Conservation (phyloP, 2,888 invertebrate species). For the Apotomis capreana region DNA sequence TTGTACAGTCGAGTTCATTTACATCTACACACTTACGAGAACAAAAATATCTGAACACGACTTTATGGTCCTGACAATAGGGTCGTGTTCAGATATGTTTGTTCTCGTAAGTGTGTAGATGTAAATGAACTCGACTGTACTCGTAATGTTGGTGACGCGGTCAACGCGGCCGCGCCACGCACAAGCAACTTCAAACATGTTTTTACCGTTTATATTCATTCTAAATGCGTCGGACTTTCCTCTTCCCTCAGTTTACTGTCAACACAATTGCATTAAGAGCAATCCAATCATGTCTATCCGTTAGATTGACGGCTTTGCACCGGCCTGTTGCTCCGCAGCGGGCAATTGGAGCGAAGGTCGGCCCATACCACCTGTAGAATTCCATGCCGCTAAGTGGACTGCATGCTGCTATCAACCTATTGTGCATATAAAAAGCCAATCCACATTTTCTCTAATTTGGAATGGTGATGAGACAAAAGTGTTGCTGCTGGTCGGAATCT, state of each 20-base stretch:
- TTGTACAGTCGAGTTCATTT: too few relatives aligned
- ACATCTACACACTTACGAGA: too few relatives aligned
- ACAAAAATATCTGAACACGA: too few relatives aligned
- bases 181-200: too few relatives aligned
- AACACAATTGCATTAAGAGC: slow-evolving; percentile 17
- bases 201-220: too few relatives aligned
- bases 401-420: slow-evolving; percentile 43
- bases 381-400: slow-evolving; percentile 46
- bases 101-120: too few relatives aligned
- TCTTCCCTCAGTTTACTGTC: background rate
- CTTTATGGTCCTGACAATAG: too few relatives aligned
- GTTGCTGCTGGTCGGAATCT: background rate
- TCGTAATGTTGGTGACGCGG: too few relatives aligned
- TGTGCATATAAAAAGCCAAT: slow-evolving; percentile 30
- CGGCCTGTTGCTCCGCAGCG: slow-evolving; percentile 33
- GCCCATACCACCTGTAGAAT: slow-evolving; percentile 53
- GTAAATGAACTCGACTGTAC: too few relatives aligned
- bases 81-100: too few relatives aligned
- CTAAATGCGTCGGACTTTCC: background rate
- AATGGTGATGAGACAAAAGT: slow-evolving; percentile 12
- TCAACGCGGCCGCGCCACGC: too few relatives aligned
- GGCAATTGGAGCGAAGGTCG: slow-evolving; percentile 51
- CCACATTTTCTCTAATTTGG: background rate
- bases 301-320: slow-evolving; percentile 24
- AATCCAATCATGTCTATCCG: slow-evolving; percentile 23